phyloP scores from a whole-genome alignment of 2,113 vertebrate genomes.

The Cavia aperea region DNA sequence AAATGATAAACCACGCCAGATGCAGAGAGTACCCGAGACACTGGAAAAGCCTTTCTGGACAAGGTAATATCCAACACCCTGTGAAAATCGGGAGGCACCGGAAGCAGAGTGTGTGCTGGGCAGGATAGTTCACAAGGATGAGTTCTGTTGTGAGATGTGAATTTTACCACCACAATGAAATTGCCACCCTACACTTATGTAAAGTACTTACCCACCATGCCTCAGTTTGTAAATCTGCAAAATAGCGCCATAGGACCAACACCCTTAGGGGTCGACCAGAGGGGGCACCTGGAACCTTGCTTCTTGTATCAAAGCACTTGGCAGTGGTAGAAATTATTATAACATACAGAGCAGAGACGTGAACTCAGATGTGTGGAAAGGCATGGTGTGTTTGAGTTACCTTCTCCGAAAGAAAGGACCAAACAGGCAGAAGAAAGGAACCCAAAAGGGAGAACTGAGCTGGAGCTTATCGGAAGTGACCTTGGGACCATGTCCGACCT shows the following conservation, averaged over 20 bases:
- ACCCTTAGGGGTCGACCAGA: background rate
- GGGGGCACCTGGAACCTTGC: background rate
- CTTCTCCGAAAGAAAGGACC: background rate
- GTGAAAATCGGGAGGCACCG: background rate
- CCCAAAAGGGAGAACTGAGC: background rate
- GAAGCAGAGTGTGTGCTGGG: rapidly evolving
- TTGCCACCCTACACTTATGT: background rate
- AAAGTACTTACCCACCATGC: background rate
- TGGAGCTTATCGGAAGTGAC: background rate
- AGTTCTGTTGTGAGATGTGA: background rate
- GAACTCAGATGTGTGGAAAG: no score
- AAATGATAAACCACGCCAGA: background rate
- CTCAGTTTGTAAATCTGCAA: background rate
- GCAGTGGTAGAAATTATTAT: background rate
- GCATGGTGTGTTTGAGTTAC: background rate
- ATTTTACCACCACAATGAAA: background rate
- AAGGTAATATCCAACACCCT: background rate
- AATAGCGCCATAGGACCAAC: background rate
- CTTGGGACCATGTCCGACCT: background rate
- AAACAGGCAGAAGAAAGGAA: background rate
- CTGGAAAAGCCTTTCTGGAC: background rate
- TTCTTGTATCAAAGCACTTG: background rate
- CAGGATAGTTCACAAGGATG: background rate
- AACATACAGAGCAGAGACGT: no score
- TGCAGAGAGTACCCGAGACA: background rate